Evolutionary conservation across 1,140 invertebrate genomes (phyloP), one percentile per base, ranked within the genome.

Genomic region (Agrypnia vestita): DNA sequence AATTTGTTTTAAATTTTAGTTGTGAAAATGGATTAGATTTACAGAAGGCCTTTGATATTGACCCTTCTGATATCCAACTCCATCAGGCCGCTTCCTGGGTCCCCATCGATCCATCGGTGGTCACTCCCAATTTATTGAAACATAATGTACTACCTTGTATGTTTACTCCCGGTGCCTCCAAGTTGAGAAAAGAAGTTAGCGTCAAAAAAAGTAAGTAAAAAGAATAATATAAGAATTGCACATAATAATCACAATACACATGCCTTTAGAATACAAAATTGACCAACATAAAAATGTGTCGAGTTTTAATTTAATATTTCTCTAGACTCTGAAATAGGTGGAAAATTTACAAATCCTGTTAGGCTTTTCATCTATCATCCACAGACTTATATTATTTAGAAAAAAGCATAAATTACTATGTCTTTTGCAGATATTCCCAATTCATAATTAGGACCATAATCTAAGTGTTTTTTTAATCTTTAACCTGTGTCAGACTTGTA

Each of bases 81-180:
- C 75, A 80, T 46, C 71, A 83, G 44, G 51, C 64, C 10, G 75
- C 75, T n/a, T 81, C 71, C 62, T 88, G 86, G 86, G 76, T 82
- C 49, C 85, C 86, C 12, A 84, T 88, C 9, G 87, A 88, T 80
- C 76, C 84, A 0, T 84, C 83, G 69, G 84, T 85, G 17, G 84
- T 87, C 15, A 84, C 86, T 21, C 87, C 86, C 8, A 81, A 82
- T 35, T 84, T 86, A 69, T 67, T 79, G 6, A 71, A 73, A 9
- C 71, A 79, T 61, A 81, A 82, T 3, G 59, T 83, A 35, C 83
- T 87, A 69, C 87, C 87, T n/a, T 86, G 85, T 11, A 84, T 86
- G 82, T 88, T 88, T 76, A 80, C 77, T 9, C 84, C 85, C 19
- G 77, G 77, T 13, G 56, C 56, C 19, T n/a, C 56, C 10, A 61